Conservation (phyloP, 2,888 invertebrate species). For the Sceliomorpha sp. region DNA sequence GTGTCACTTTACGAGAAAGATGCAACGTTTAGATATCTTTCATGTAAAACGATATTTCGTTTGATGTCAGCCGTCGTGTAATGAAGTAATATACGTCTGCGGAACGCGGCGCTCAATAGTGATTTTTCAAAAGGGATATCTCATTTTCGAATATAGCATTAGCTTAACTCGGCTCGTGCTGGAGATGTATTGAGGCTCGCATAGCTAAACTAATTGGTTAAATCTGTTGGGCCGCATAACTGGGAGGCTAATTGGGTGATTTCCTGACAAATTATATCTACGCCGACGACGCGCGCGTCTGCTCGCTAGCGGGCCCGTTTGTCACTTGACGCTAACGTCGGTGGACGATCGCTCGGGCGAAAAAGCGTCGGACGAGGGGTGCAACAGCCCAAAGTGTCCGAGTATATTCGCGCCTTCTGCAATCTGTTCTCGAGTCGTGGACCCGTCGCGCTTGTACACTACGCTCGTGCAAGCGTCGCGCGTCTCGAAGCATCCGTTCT, state of each 20-base stretch:
- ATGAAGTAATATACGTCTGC: conserved; percentile 42
- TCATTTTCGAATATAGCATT: conserved; percentile 11
- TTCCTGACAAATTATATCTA: conserved; percentile 80
- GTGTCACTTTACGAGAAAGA: no score
- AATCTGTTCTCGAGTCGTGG: conserved; percentile 66
- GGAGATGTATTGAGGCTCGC: conserved; percentile 79
- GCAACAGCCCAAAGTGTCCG: conserved; percentile 62
- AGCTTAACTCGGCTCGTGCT: conserved; percentile 61
- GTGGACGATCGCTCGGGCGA: conserved; percentile 29
- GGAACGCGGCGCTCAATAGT: conserved; percentile 37
- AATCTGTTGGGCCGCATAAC: conserved; percentile 81
- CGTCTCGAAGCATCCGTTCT: conserved; percentile 41
- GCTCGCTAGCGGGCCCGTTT: conserved; percentile 77
- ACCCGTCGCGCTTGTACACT: conserved; percentile 63
- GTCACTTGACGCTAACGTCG: conserved; percentile 78
- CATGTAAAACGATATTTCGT: neutral
- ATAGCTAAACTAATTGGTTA: conserved; percentile 81
- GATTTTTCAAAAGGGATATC: conserved; percentile 40
- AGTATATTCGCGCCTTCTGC: conserved; percentile 66
- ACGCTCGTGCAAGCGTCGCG: conserved; percentile 6
- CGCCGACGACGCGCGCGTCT: conserved; percentile 76
- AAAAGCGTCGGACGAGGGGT: conserved; percentile 32
- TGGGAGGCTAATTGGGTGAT: conserved; percentile 80
- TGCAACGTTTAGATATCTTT: no score
- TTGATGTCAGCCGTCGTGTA: conserved; percentile 28